Conservation (phyloP, 2,797 vertebrate species). For the Spatula clypeata region DNA sequence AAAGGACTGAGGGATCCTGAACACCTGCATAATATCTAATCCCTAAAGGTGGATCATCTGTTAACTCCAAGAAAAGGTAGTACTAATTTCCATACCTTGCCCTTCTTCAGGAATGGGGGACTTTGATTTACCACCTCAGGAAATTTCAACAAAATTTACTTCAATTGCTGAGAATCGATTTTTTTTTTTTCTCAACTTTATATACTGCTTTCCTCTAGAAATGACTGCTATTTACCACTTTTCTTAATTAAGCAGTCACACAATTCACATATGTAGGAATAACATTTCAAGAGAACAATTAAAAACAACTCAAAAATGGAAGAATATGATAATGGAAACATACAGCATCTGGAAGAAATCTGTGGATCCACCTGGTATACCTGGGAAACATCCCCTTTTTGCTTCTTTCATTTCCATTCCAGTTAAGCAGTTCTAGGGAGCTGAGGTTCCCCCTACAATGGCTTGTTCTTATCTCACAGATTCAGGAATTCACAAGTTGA, state of each 20-base stretch:
- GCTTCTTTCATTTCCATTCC: not conserved
- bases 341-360: not conserved
- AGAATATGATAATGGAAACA: not conserved
- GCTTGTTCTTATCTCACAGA: conserved; percentile 33
- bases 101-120: not conserved
- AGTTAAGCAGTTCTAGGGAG: not conserved
- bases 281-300: not conserved
- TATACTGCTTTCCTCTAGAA: not conserved
- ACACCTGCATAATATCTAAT: not conserved
- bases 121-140: not conserved
- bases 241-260: not conserved
- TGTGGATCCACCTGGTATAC: not conserved
- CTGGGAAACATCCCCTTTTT: conserved; percentile 4
- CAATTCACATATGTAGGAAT: not conserved
- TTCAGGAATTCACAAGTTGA: conserved; percentile 34
- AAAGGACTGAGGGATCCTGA: not conserved
- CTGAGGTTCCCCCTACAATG: not conserved
- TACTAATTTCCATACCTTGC: not conserved
- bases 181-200: not conserved
- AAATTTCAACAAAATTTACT: not conserved
- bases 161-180: not conserved
- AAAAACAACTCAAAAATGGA: not conserved
- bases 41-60: not conserved
- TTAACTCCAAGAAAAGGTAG: not conserved
- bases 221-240: not conserved